A percentile compares a stretch with the other conserved stretches of the same genome.
Conservation (phyloP, 2,888 invertebrate species). For the Euzophera pinguis region DNA sequence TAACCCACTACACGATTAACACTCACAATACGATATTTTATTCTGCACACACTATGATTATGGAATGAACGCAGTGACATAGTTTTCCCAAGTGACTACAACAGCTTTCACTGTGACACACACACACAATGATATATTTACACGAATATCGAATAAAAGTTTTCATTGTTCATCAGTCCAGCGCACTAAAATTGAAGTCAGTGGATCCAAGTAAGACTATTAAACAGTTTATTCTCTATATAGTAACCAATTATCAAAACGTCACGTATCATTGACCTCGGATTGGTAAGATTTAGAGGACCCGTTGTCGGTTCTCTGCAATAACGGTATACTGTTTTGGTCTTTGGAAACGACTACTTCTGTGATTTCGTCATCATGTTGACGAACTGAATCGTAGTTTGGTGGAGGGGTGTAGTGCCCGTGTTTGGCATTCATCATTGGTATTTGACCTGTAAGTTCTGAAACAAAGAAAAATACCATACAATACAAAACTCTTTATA, state of each 20-base stretch:
- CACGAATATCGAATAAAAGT: too few species aligned
- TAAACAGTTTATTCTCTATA: background rate
- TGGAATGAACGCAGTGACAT: too few species aligned
- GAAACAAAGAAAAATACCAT: constrained; percentile 27
- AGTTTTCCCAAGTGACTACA: too few species aligned
- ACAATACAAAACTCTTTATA: too few species aligned
- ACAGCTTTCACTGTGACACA: too few species aligned
- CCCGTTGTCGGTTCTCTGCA: constrained; percentile 31
- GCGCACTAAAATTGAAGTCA: too few species aligned
- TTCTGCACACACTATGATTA: too few species aligned
- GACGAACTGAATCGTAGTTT: constrained; percentile 50
- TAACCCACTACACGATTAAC: too few species aligned
- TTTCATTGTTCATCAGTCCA: too few species aligned
- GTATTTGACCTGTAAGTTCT: constrained; percentile 63
- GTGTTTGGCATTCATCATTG: constrained; percentile 39
- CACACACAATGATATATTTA: too few species aligned
- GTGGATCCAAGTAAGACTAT: too few species aligned
- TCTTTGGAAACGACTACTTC: constrained; percentile 56
- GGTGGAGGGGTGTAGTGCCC: constrained; percentile 52
- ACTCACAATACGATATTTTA: too few species aligned
- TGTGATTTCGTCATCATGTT: constrained; percentile 44
- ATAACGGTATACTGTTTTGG: constrained; percentile 38
- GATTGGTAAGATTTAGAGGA: constrained; percentile 24
- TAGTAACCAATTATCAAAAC: background rate
- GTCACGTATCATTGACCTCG: constrained; percentile 49